These are phyloP conservation scores for Nemurella pictetii DNA, from an alignment of 2,888 invertebrate species.

Conservation along the genomic window DNA sequence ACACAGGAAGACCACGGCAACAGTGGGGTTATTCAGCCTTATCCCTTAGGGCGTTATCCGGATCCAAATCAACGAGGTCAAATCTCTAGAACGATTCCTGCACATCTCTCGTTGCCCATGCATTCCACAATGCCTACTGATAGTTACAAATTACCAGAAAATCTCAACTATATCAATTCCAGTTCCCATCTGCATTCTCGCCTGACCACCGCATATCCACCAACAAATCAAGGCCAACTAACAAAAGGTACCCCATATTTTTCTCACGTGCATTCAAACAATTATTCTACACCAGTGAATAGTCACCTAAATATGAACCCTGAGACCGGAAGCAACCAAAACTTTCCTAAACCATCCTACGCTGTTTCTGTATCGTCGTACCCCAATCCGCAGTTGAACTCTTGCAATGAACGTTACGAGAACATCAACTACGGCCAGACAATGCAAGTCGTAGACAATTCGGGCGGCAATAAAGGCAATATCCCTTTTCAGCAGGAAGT, in stretches of 20 bases:
- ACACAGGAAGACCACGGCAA: not conserved
- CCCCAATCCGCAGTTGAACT: not conserved
- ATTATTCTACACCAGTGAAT: not conserved
- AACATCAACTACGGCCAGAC: constrained; percentile 4
- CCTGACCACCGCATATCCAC: not conserved
- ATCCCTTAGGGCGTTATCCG: not conserved
- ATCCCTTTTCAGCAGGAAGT: not conserved
- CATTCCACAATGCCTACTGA: not conserved
- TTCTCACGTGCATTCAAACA: not conserved
- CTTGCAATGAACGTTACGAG: constrained; percentile 18
- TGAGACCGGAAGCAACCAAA: not conserved
- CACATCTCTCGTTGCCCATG: not conserved
- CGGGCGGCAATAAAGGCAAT: not conserved
- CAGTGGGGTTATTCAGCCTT: not conserved
- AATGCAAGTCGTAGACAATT: constrained; percentile 26
- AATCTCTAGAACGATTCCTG: not conserved
- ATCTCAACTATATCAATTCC: not conserved
- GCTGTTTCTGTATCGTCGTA: not conserved
- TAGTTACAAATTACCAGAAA: not conserved
- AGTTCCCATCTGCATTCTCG: constrained; percentile 13
- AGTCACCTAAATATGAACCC: not conserved
- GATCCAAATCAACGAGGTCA: not conserved
- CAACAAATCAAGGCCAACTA: not conserved
- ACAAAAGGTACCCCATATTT: not conserved
- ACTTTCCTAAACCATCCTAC: constrained; percentile 2